A percentile compares a stretch with the other conserved stretches of the same genome.
Evolutionary conservation across 2,888 invertebrate species (phyloP).

Genomic region (Beris chalybata): DNA sequence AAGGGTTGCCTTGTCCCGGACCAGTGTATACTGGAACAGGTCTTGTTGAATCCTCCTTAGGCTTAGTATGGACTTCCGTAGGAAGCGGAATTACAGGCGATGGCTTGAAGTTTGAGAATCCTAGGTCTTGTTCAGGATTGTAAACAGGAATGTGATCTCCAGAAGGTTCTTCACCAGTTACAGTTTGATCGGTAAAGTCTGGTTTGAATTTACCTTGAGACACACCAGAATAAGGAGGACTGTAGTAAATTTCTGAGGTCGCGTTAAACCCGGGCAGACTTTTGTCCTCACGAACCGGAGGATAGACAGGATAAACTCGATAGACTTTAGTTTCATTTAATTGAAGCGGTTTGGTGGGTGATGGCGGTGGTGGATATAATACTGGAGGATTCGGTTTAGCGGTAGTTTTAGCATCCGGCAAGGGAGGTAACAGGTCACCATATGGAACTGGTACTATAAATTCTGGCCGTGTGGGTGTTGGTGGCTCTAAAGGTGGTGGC

Average conservation of each 20-base stretch:
- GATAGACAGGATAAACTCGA: slow-evolving; percentile 44
- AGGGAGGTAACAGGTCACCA: slow-evolving; percentile 16
- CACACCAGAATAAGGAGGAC: slow-evolving; percentile 50
- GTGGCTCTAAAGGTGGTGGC: slow-evolving; percentile 31
- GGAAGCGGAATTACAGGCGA: too few species aligned
- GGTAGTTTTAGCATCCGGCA: slow-evolving; percentile 7
- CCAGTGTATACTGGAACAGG: too few species aligned
- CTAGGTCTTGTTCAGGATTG: too few species aligned
- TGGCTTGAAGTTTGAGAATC: too few species aligned
- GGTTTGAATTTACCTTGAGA: slow-evolving; percentile 44
- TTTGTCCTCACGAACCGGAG: slow-evolving; percentile 34
- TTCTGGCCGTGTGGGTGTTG: slow-evolving; percentile 10
- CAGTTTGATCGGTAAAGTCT: background rate
- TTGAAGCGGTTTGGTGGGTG: slow-evolving; percentile 5
- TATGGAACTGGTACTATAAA: slow-evolving; percentile 14
- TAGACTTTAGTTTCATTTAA: slow-evolving; percentile 32
- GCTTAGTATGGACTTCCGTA: too few species aligned
- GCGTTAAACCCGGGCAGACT: slow-evolving; percentile 41
- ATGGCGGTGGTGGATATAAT: slow-evolving; percentile 17
- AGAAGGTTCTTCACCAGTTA: too few species aligned
- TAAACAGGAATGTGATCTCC: too few species aligned
- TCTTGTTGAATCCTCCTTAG: too few species aligned
- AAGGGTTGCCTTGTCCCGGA: too few species aligned
- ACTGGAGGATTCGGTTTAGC: background rate
- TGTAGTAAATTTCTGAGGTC: slow-evolving; percentile 46